Base-by-base conservation (phyloP, 2,888 invertebrate genomes). In the Apodemia mormo region DNA sequence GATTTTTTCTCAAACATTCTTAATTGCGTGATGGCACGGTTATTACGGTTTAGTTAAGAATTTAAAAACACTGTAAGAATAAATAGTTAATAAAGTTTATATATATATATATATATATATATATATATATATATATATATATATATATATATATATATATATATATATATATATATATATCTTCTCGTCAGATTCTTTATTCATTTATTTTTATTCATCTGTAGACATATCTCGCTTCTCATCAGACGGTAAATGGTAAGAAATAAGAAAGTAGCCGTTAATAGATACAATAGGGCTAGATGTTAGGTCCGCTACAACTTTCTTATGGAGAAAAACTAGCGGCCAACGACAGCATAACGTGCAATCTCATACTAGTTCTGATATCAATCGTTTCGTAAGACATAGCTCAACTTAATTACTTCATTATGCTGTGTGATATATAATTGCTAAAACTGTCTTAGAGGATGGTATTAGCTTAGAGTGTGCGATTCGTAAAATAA, bases 271-370 rank as follows among this genome's bases (percentile, higher is more conserved):
- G 92, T 91, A 86, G 85, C 84, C 81, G 83, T 82, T 91, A 92
- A 92, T 92, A 92, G 91, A 92, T 92, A 92, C 92, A 93, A 93
- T 93, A 92, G 92, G 92, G 90, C 89, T 85, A 84, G 84, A 84
- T 79, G 76, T 76, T 77, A 87, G 85, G 87, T 86, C 86, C 83
- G 77, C 79, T 78, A 83, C 87, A 86, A 88, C 92, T 92, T 92
- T 92, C 92, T 84, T 89, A 80, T 78, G 76, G 73, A 83, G 82
- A 92, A 92, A 92, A 92, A 92, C 80, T 85, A 74, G 89, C 83
- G 82, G 82, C 71, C 72, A 70, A 83, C 85, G 82, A 85, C 84
- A 81, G 82, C 81, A 82, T 79, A 80, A 79, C 81, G 78, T 78
- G 82, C 81, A 81, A 82, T 81, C 79, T 81, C 81, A 83, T 83